Base-by-base conservation (phyloP, 2,888 invertebrate species). In the Drosophila pegasa region DNA sequence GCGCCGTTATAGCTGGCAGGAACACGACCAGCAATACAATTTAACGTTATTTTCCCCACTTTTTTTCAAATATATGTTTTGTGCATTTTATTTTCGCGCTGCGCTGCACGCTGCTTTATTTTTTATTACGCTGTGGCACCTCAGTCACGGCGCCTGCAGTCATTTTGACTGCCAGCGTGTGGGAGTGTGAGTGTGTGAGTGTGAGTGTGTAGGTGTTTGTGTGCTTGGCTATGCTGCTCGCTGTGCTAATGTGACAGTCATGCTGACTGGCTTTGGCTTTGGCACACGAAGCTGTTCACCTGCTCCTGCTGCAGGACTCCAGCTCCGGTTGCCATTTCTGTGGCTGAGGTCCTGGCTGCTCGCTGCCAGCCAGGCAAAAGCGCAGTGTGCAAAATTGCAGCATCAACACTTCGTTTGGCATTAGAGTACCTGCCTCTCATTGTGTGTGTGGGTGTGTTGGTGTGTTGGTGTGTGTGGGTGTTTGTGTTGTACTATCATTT, bases 341-440 rank as follows among this genome's bases (percentile, higher is more conserved):
- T 25, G 55, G 55, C 55, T 43, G 33, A 43, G 57, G 41, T 51
- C 25, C 18, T 25, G 48, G 51, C 40, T 66, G 68, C 50, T 40
- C 62, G 54, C 31, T 63, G 56, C 51, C 48, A 45, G 22, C 43
- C 60, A 35, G 75, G 71, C 57, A 71, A 84, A 89, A 86, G 80
- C 87, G 88, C 84, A 79, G 87, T 45, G 29, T 77, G 71, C 54
- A 71, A 84, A 89, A 87, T 81, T 88, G 88, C 84, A 79, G 88
- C 88, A 87, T 88, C 89, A 89, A 87, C 89, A 87, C 87, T 88
- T 88, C 81, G 81, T 83, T 81, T 67, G 75, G 78, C 74, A 78
- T 72, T 72, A 76, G 62, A 73, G 78, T 61, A 51, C 60, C 71
- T 60, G 63, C 67, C 51, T 40, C 33, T 41, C 37, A 37, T 31